phyloP scores from a whole-genome alignment of 2,888 invertebrate genomes.

The Cremastinae sp. region DNA sequence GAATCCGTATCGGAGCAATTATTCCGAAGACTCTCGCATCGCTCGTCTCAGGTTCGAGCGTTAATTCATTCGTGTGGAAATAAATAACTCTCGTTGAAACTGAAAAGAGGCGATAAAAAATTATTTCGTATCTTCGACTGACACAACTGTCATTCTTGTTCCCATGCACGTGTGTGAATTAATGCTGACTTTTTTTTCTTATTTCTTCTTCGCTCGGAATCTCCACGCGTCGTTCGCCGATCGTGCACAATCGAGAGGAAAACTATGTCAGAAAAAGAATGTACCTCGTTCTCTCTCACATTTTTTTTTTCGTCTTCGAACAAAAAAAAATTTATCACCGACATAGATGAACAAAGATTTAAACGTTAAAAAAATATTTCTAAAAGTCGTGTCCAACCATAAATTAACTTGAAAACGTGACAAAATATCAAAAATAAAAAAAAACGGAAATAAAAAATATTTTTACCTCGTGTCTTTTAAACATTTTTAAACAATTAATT shows the following conservation, averaged over 20 bases:
- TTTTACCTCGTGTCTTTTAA: too few relatives aligned
- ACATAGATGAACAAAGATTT: too few relatives aligned
- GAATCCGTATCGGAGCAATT: background rate
- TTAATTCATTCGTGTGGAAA: conserved; percentile 62
- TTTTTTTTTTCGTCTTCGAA: background rate
- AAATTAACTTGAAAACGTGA: too few relatives aligned
- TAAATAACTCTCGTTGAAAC: conserved; percentile 57
- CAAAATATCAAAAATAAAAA: too few relatives aligned
- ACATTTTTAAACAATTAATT: too few relatives aligned
- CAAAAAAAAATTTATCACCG: too few relatives aligned
- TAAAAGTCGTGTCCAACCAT: too few relatives aligned
- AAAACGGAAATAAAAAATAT: too few relatives aligned
- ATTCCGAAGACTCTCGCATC: background rate
- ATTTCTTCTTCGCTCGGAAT: too few relatives aligned
- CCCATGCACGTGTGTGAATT: conserved; percentile 6
- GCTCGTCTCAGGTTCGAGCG: conserved; percentile 9
- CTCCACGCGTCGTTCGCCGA: background rate
- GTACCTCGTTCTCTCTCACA: background rate
- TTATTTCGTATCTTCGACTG: conserved; percentile 65
- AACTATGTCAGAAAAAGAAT: background rate
- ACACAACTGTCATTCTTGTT: conserved; percentile 62
- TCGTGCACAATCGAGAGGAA: background rate
- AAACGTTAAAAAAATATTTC: too few relatives aligned
- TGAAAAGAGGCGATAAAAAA: conserved; percentile 63
- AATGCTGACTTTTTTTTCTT: background rate